Evolutionary conservation across 2,113 vertebrate genomes (phyloP).

Genomic region (Cyanistes caeruleus): DNA sequence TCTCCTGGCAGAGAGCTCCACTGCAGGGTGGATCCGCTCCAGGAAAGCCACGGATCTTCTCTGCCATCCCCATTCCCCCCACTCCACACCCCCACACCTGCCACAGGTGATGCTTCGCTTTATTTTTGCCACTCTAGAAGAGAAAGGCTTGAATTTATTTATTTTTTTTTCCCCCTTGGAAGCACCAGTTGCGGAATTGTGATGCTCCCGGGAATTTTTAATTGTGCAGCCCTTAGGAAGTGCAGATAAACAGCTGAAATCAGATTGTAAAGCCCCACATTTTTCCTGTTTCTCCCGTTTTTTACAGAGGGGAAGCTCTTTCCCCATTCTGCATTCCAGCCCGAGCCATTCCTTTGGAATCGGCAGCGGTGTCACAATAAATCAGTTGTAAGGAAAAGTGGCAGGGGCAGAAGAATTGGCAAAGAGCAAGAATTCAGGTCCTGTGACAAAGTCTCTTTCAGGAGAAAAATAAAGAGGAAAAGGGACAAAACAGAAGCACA

Average conservation of each 20-base stretch:
- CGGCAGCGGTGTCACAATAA: background rate
- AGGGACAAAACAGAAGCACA: background rate
- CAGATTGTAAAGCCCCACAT: background rate
- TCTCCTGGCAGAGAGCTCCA: constrained; percentile 38
- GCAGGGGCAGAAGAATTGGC: background rate
- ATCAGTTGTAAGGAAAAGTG: background rate
- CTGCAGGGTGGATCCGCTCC: background rate
- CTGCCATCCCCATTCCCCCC: fast-evolving
- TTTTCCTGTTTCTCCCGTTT: background rate
- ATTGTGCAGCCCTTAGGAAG: background rate
- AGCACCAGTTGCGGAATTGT: background rate
- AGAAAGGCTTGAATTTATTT: background rate
- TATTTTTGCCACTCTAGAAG: background rate
- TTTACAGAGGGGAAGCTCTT: background rate
- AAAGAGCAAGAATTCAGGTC: background rate
- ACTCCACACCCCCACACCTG: background rate
- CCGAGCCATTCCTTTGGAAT: background rate
- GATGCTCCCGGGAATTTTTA: background rate
- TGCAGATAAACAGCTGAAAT: background rate
- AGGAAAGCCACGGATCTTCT: fast-evolving
- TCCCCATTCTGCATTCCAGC: background rate
- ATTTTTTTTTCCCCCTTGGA: fast-evolving
- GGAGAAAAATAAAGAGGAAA: background rate
- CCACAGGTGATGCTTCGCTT: background rate
- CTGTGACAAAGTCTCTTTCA: background rate